phyloP scores from a whole-genome alignment of 2,113 vertebrate species.

The Cnemophilus loriae region DNA sequence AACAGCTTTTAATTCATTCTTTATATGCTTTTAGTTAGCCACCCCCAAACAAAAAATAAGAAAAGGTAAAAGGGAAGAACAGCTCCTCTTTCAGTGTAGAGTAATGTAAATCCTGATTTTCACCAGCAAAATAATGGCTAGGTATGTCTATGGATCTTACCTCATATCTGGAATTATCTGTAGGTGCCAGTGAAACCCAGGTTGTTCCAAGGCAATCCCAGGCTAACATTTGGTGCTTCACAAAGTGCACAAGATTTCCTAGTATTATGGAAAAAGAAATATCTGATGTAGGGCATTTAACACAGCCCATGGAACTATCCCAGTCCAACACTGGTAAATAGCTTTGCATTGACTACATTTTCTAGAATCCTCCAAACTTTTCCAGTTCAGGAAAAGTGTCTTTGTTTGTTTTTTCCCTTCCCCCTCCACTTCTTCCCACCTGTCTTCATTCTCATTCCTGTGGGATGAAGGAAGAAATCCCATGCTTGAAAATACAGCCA shows the following conservation, averaged over 20 bases:
- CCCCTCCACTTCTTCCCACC: neutral
- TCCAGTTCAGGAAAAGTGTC: neutral
- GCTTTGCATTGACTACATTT: neutral
- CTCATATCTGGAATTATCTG: neutral
- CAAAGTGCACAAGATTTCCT: neutral
- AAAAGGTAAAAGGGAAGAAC: neutral
- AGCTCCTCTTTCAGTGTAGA: neutral
- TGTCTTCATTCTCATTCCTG: neutral
- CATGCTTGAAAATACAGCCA: neutral
- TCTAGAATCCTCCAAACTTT: neutral
- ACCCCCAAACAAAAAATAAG: neutral
- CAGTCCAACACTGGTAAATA: neutral
- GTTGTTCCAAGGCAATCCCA: neutral
- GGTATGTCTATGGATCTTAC: no score
- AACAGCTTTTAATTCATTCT: neutral
- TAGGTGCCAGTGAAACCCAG: fast-evolving
- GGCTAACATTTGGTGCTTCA: neutral
- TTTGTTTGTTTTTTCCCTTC: neutral
- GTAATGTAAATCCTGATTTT: neutral
- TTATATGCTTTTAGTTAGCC: neutral
- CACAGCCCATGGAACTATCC: neutral
- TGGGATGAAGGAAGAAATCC: neutral
- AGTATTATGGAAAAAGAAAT: neutral
- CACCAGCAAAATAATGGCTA: neutral
- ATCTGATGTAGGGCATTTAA: neutral